These are phyloP conservation scores for Campopleginae sp. DNA, from an alignment of 2,888 invertebrate genomes.

Conservation along the genomic window DNA sequence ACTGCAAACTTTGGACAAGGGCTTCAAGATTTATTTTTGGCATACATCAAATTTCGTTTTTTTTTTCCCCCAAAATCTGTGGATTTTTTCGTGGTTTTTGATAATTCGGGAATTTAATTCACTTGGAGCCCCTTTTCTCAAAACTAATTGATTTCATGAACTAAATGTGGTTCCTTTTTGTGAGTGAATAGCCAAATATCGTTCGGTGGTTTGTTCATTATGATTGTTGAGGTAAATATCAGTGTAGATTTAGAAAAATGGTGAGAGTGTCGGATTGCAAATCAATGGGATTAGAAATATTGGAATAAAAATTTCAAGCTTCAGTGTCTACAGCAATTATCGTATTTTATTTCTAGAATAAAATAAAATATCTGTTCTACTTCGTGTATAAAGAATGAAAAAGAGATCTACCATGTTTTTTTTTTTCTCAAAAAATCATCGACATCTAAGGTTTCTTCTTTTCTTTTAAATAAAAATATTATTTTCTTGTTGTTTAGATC, in stretches of 20 bases:
- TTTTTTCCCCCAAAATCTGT: no score
- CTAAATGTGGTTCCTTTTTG: constrained; percentile 43
- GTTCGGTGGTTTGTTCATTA: constrained; percentile 13
- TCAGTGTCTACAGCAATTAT: constrained; percentile 52
- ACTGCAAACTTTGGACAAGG: constrained; percentile 7
- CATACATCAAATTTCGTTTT: neutral
- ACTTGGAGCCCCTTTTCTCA: constrained; percentile 7
- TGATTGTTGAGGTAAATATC: constrained; percentile 28
- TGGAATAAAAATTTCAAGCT: constrained; percentile 50
- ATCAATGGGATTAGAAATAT: constrained; percentile 27
- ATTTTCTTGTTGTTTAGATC: neutral
- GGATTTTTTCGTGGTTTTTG: neutral
- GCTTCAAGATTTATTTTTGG: neutral
- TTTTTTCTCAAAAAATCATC: constrained; percentile 1
- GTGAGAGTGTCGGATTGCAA: constrained; percentile 52
- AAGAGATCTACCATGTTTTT: constrained; percentile 28
- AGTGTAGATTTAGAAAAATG: constrained; percentile 45
- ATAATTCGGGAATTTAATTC: neutral
- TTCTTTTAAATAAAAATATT: constrained; percentile 1
- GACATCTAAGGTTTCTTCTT: constrained; percentile 2
- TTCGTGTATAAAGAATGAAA: constrained; percentile 4
- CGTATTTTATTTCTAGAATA: constrained; percentile 40
- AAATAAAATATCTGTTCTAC: constrained; percentile 48
- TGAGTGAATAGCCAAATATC: constrained; percentile 16
- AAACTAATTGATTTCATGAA: constrained; percentile 28